phyloP scores from a whole-genome alignment of 2,113 vertebrate genomes.

The Neodon shergylaensis region DNA sequence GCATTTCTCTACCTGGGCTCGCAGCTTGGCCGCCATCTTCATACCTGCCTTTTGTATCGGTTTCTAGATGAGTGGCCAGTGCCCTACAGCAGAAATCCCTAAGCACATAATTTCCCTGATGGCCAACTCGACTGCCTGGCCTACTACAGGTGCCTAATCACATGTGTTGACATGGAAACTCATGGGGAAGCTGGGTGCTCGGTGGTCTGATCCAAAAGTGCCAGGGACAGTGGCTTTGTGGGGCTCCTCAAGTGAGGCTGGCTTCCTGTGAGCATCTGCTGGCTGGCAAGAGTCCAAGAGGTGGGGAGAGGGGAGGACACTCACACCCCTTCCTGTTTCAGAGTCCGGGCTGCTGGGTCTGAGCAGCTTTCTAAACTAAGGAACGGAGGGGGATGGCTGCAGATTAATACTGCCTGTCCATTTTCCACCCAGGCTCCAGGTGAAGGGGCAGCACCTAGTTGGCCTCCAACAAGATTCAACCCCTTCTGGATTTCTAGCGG shows the following conservation, averaged over 20 bases:
- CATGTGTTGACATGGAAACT: not conserved
- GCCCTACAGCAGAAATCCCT: not conserved
- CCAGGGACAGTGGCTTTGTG: not conserved
- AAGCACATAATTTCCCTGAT: not conserved
- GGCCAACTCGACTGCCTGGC: not conserved
- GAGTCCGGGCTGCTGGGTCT: slow-evolving; percentile 43
- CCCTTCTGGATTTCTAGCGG: not conserved
- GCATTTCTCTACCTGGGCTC: not conserved
- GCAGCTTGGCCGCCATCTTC: not conserved
- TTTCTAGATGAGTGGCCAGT: not conserved
- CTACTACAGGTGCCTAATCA: not conserved
- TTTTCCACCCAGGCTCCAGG: not conserved
- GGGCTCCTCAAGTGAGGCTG: not conserved
- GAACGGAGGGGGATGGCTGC: not conserved
- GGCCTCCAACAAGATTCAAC: not conserved
- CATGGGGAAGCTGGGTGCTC: not conserved
- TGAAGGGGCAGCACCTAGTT: not conserved
- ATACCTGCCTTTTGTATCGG: not conserved
- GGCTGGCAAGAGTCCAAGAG: slow-evolving; percentile 61
- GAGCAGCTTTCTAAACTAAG: slow-evolving; percentile 49
- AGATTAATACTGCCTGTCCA: not conserved
- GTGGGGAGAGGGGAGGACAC: slow-evolving; percentile 1
- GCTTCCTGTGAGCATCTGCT: slow-evolving; percentile 12
- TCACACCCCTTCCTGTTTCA: slow-evolving; percentile 55
- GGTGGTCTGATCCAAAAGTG: not conserved